These are phyloP conservation scores for Anthopleura xanthogrammica DNA, from an alignment of 92 coral and sea anemone species.

Conservation along the genomic window DNA sequence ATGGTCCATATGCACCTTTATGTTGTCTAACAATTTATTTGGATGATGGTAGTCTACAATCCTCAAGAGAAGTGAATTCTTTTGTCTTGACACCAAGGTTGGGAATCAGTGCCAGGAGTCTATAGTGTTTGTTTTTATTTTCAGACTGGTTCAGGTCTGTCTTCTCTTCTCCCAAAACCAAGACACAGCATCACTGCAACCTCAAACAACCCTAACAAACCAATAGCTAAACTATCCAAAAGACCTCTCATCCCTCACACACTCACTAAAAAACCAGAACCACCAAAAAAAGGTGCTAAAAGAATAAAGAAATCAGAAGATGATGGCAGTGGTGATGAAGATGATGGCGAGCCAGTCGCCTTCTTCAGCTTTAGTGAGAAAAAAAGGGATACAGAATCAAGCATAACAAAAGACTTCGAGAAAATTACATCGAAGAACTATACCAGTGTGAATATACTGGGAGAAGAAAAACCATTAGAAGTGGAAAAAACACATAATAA, in stretches of 20 bases:
- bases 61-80: no score
- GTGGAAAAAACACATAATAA: neutral
- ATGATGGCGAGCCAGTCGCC: conserved; percentile 64
- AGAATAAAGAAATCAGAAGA: conserved; percentile 32
- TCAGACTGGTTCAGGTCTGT: conserved; percentile 81
- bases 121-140: neutral
- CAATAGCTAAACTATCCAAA: conserved; percentile 68
- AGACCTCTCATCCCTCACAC: conserved; percentile 86
- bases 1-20: no score
- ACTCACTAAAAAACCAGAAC: conserved; percentile 63
- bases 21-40: no score
- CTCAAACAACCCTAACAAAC: conserved; percentile 82
- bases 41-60: no score
- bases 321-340: conserved; percentile 59
- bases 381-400: conserved; percentile 23
- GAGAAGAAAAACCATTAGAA: neutral
- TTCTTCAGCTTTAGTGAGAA: conserved; percentile 80
- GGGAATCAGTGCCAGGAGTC: no score
- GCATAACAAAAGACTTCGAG: conserved; percentile 13
- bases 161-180: conserved; percentile 90
- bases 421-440: neutral
- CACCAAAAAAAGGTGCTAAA: conserved; percentile 15
- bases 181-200: conserved; percentile 80
- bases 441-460: neutral
- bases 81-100: no score